phyloP scores from a whole-genome alignment of 2,797 vertebrate species.

The Catamblyrhynchus diadema region DNA sequence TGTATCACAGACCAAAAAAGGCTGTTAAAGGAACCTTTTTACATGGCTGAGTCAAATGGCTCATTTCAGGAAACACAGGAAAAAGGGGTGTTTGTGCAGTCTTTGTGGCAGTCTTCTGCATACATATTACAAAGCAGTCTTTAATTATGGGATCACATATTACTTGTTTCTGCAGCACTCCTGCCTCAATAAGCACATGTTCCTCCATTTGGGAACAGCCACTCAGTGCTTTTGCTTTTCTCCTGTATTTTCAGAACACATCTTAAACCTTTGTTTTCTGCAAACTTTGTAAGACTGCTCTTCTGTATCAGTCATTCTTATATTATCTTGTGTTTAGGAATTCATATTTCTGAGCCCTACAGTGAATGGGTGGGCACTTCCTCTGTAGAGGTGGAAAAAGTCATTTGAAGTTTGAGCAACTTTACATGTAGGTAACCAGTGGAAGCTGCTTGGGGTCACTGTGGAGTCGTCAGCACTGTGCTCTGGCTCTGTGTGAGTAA shows the following conservation, averaged over 20 bases:
- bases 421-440: not conserved
- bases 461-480: fast-evolving
- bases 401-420: not conserved
- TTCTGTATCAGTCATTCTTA: not conserved
- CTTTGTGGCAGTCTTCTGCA: slow-evolving; percentile 9
- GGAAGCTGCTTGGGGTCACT: not conserved
- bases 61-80: slow-evolving; percentile 27
- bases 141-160: slow-evolving; percentile 36
- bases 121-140: not conserved
- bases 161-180: slow-evolving; percentile 17
- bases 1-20: not conserved
- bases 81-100: slow-evolving; percentile 2
- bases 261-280: not conserved
- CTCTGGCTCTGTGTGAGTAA: not conserved
- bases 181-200: not conserved
- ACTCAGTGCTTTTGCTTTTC: not conserved
- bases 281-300: not conserved
- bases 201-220: not conserved
- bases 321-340: not conserved
- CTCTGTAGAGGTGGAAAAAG: not conserved
- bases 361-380: not conserved
- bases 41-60: not conserved
- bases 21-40: slow-evolving; percentile 35
- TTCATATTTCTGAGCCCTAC: not conserved
- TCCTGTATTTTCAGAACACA: not conserved